Evolutionary conservation across 2,113 vertebrate genomes (phyloP), one percentile per base, ranked within the genome.

Genomic region (Paratilapia polleni): DNA sequence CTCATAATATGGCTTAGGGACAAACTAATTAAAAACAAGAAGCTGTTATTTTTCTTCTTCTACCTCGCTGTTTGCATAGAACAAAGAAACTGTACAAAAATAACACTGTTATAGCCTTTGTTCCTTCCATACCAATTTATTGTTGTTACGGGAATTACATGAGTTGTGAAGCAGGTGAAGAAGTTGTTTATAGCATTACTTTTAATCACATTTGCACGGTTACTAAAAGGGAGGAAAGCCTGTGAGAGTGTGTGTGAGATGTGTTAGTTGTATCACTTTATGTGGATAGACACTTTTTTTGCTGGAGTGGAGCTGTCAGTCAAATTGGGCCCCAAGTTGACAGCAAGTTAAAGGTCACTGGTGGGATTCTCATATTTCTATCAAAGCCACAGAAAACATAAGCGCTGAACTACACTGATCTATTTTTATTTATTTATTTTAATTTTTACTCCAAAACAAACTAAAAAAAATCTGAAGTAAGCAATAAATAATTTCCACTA

Each of bases 111-210:
- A 20, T 80, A 84, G 54, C 68, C 22, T 74, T 63, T 41, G 38
- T 64, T 73, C 22, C 73, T 79, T 61, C 0, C 15, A 41, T 41
- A 36, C 22, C 26, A 11, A 52, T 60, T 77, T 36, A 31, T 31
- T 73, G 36, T 24, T 47, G 52, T 22, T 57, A 62, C 26, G 76
- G 49, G 87, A 77, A 70, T 77, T 34, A 52, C 11, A 73, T 4
- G 70, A 64, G 60, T 52, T 19, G 20, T 49, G 47, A 77, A 82
- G 70, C 68, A 87, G 82, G 63, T 89, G 77, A 60, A 82, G 75
- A 14, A 68, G 54, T 31, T 60, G 62, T 83, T 88, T 26, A n/a
- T 17, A 2, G 78, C 24, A 4, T 0, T 47, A 4, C 24, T 34
- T 19, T 74, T 75, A n/a, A 89, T 80, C 54, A 1, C 20, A 43